These are phyloP conservation scores for Caenorhabditis sp. DNA, from an alignment of 2,888 invertebrate species.

Conservation along the genomic window DNA sequence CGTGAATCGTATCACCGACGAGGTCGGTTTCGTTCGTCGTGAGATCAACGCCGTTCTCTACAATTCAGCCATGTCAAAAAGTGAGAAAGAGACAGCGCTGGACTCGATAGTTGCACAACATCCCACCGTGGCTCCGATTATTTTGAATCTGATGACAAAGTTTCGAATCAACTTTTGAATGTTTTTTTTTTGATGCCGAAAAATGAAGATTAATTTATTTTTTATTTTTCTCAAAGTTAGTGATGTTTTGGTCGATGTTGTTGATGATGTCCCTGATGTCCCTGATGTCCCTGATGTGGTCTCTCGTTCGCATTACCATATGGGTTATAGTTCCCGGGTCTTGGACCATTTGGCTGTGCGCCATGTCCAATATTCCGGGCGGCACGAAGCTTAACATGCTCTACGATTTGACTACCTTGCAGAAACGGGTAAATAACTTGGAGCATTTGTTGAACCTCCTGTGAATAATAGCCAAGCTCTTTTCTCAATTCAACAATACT, in stretches of 20 bases:
- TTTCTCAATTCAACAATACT: no score
- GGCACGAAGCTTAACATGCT: neutral
- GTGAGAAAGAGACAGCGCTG: slow-evolving; percentile 9
- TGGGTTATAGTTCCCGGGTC: slow-evolving; percentile 14
- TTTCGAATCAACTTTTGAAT: neutral
- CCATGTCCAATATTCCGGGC: slow-evolving; percentile 21
- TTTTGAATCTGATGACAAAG: slow-evolving; percentile 6
- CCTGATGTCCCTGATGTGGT: neutral
- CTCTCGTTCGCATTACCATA: slow-evolving; percentile 20
- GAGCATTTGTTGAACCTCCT: neutral
- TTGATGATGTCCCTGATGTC: neutral
- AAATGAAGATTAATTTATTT: neutral
- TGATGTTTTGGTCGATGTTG: neutral
- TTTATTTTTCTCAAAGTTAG: neutral
- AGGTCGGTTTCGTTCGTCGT: slow-evolving; percentile 22
- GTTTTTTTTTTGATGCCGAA: slow-evolving; percentile 3
- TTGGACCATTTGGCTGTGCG: slow-evolving; percentile 12
- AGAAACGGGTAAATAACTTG: neutral
- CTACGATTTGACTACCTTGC: neutral
- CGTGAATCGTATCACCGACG: slow-evolving; percentile 28
- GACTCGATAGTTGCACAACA: slow-evolving; percentile 11
- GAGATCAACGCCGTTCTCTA: slow-evolving; percentile 26
- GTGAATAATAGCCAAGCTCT: no score
- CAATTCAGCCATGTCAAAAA: slow-evolving; percentile 8
- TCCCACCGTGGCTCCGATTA: slow-evolving; percentile 17